A percentile compares a stretch with the other conserved stretches of the same genome.
These are phyloP conservation scores for Drepana falcataria DNA, from an alignment of 2,888 invertebrate species.

Conservation along the genomic window DNA sequence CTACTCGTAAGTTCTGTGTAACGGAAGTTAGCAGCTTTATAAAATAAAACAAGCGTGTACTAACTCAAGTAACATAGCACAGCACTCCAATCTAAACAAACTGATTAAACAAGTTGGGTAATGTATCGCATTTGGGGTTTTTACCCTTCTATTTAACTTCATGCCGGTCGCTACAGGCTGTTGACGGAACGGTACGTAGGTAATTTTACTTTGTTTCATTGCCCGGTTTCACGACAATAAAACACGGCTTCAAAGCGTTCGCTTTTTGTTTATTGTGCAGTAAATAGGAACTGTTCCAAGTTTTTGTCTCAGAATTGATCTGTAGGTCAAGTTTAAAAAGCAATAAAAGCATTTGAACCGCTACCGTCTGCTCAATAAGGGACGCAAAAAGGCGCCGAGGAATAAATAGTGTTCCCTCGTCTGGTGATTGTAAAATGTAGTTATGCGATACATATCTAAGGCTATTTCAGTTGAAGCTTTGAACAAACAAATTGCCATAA, in stretches of 20 bases:
- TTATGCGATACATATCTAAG: too few relatives aligned
- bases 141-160: slow-evolving; percentile 19
- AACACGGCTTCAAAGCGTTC: slow-evolving; percentile 16
- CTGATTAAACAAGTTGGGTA: slow-evolving; percentile 18
- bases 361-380: neutral
- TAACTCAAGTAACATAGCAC: neutral
- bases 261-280: slow-evolving; percentile 6
- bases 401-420: neutral
- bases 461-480: too few relatives aligned
- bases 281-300: neutral
- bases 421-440: too few relatives aligned
- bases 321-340: neutral
- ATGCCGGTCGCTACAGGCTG: slow-evolving; percentile 13
- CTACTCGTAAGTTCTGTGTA: neutral
- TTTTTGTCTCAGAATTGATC: neutral
- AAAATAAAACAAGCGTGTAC: neutral
- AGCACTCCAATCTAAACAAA: slow-evolving; percentile 14
- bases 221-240: slow-evolving; percentile 14
- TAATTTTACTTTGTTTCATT: slow-evolving; percentile 22
- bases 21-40: neutral
- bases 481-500: too few relatives aligned
- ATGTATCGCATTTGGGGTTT: slow-evolving; percentile 18
- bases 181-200: slow-evolving; percentile 15
- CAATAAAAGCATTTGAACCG: neutral
- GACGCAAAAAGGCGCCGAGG: neutral